These are phyloP conservation scores for Alloplasta piceator DNA, from an alignment of 2,888 invertebrate species.

Conservation along the genomic window DNA sequence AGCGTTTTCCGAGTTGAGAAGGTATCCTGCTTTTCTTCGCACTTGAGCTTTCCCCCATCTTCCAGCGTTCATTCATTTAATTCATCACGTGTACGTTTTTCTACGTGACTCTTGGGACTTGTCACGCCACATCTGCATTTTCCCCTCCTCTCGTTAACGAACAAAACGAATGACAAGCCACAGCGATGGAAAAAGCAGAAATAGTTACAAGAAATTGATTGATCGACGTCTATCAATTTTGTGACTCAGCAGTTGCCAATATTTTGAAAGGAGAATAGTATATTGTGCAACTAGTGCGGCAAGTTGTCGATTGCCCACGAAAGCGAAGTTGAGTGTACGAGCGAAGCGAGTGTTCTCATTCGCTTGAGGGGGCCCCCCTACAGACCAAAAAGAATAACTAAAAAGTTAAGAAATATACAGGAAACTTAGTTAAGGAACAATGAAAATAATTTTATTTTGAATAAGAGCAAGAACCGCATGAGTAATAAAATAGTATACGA, in stretches of 20 bases:
- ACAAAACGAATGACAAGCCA: not conserved
- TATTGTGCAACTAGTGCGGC: too few species aligned
- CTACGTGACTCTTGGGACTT: conserved; percentile 6
- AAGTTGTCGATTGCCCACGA: too few species aligned
- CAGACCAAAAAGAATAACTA: too few species aligned
- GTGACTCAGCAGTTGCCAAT: not conserved
- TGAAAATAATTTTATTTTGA: too few species aligned
- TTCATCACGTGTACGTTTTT: conserved; percentile 31
- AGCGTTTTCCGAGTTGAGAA: conserved; percentile 9
- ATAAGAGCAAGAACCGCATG: too few species aligned
- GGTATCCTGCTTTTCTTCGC: conserved; percentile 21
- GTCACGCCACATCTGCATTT: not conserved
- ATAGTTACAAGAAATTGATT: conserved; percentile 3
- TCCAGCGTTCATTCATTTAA: conserved; percentile 22
- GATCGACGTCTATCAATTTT: conserved; percentile 18
- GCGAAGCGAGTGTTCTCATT: too few species aligned
- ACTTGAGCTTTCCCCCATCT: not conserved
- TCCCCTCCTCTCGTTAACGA: conserved; percentile 5
- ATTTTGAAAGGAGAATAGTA: not conserved
- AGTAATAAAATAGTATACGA: too few species aligned
- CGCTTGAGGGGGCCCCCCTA: too few species aligned
- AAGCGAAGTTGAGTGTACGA: too few species aligned
- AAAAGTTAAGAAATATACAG: too few species aligned
- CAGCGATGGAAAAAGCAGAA: not conserved
- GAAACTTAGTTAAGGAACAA: too few species aligned